Percentiles rank a stretch among this genome's conserved stretches.
phyloP scores from a whole-genome alignment of 2,113 vertebrate genomes.

The Lethenteron camtschaticum region DNA sequence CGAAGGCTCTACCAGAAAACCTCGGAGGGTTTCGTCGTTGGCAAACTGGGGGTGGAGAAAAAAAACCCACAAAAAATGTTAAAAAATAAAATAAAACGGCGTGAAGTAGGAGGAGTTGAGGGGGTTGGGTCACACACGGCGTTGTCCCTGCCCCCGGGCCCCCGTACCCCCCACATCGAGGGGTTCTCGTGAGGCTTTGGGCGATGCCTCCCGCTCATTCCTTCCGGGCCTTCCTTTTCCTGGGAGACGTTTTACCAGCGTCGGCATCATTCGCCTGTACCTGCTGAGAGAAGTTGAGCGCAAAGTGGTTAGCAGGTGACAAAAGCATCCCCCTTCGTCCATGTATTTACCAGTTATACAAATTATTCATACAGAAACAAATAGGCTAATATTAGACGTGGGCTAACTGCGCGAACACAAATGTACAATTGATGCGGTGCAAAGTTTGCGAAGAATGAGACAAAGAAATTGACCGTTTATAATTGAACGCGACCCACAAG shows the following conservation, averaged over 20 bases:
- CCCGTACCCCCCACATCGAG: too few species aligned
- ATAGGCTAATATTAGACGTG: neutral
- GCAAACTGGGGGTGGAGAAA: too few species aligned
- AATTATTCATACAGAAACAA: neutral
- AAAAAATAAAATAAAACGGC: too few species aligned
- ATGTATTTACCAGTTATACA: neutral
- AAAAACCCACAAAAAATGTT: too few species aligned
- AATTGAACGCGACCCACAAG: too few species aligned
- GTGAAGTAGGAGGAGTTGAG: too few species aligned
- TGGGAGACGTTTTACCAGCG: neutral
- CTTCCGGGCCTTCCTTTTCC: neutral
- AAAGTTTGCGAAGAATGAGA: neutral
- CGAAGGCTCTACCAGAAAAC: too few species aligned
- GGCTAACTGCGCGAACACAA: neutral
- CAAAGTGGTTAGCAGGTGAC: neutral
- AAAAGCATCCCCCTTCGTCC: neutral
- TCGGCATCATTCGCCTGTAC: neutral
- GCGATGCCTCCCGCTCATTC: neutral
- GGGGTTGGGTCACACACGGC: too few species aligned
- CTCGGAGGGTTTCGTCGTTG: too few species aligned
- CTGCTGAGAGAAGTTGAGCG: neutral
- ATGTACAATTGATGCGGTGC: neutral
- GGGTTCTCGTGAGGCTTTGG: too few species aligned
- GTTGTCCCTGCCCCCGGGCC: too few species aligned
- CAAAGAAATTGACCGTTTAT: too few species aligned